phyloP scores from a whole-genome alignment of 2,888 invertebrate genomes.

The Callinectes sapidus region DNA sequence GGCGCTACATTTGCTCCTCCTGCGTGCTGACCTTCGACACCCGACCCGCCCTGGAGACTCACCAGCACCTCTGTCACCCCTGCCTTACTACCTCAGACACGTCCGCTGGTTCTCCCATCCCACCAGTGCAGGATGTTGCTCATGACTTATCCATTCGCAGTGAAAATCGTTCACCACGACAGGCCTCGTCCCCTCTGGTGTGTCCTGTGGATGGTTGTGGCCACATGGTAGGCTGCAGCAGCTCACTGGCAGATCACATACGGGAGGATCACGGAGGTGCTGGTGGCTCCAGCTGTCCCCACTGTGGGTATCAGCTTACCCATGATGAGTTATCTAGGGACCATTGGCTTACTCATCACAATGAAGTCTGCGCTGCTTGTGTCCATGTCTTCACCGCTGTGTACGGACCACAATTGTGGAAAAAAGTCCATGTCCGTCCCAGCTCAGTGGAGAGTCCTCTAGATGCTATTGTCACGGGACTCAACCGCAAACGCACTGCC shows the following conservation, averaged over 20 bases:
- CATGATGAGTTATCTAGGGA: slow-evolving; percentile 68
- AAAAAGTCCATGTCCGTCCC: slow-evolving; percentile 68
- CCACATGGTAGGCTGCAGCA: slow-evolving; percentile 50
- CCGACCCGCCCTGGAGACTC: slow-evolving; percentile 68
- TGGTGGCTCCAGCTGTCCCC: slow-evolving; percentile 70
- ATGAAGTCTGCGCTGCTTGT: slow-evolving; percentile 71
- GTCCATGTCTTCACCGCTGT: slow-evolving; percentile 72
- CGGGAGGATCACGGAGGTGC: slow-evolving; percentile 60
- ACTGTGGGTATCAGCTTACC: slow-evolving; percentile 71
- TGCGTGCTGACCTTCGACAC: slow-evolving; percentile 72
- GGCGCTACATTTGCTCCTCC: slow-evolving; percentile 69
- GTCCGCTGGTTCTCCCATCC: background rate
- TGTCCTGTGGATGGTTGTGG: slow-evolving; percentile 68
- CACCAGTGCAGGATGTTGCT: slow-evolving; percentile 56
- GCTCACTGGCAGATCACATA: slow-evolving; percentile 66
- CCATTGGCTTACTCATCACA: slow-evolving; percentile 72
- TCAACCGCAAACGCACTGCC: slow-evolving; percentile 67
- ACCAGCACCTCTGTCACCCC: slow-evolving; percentile 68
- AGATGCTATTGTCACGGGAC: slow-evolving; percentile 69
- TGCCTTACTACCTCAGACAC: slow-evolving; percentile 15
- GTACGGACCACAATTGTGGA: slow-evolving; percentile 72
- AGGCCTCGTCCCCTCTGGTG: slow-evolving; percentile 37
- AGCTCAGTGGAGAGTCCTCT: slow-evolving; percentile 57
- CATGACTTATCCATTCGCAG: slow-evolving; percentile 64
- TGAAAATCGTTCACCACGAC: slow-evolving; percentile 25